Evolutionary conservation across 2,888 invertebrate species (phyloP).

Genomic region (Lithophane ornitopus): DNA sequence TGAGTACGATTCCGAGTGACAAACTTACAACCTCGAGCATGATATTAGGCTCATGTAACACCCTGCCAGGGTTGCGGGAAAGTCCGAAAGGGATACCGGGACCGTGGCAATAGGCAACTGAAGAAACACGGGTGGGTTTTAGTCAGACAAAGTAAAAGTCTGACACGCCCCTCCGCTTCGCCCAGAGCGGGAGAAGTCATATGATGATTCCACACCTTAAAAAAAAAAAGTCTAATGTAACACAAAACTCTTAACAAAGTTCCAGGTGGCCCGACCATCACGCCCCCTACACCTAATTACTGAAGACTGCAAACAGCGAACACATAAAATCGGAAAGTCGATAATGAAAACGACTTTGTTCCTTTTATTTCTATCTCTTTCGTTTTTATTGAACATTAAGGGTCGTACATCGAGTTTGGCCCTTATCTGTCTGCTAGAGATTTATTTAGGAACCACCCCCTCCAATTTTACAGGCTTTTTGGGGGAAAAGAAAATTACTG

Average conservation of each 20-base stretch:
- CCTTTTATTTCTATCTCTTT: slow-evolving; percentile 71
- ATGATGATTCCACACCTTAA: no score
- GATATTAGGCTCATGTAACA: not conserved
- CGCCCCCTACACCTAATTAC: slow-evolving; percentile 46
- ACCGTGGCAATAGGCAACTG: no score
- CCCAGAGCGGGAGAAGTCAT: no score
- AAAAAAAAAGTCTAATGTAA: no score
- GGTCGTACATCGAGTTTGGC: slow-evolving; percentile 71
- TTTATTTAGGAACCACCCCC: slow-evolving; percentile 74
- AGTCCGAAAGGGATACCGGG: no score
- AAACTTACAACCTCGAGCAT: not conserved
- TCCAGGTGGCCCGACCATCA: slow-evolving; percentile 15
- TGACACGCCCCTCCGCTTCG: no score
- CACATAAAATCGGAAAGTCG: slow-evolving; percentile 59
- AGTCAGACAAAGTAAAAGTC: no score
- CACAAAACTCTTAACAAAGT: slow-evolving; percentile 19
- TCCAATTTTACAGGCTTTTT: slow-evolving; percentile 64
- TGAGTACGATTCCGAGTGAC: not conserved
- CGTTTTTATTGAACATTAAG: slow-evolving; percentile 79
- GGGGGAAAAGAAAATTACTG: slow-evolving; percentile 62
- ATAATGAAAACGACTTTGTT: slow-evolving; percentile 68
- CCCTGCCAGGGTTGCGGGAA: no score
- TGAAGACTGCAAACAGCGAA: slow-evolving; percentile 44
- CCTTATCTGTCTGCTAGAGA: slow-evolving; percentile 79
- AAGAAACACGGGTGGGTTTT: no score